Evolutionary conservation across 2,797 vertebrate genomes (phyloP), one percentile per base, ranked within the genome.

Genomic region (Alectoris magna): DNA sequence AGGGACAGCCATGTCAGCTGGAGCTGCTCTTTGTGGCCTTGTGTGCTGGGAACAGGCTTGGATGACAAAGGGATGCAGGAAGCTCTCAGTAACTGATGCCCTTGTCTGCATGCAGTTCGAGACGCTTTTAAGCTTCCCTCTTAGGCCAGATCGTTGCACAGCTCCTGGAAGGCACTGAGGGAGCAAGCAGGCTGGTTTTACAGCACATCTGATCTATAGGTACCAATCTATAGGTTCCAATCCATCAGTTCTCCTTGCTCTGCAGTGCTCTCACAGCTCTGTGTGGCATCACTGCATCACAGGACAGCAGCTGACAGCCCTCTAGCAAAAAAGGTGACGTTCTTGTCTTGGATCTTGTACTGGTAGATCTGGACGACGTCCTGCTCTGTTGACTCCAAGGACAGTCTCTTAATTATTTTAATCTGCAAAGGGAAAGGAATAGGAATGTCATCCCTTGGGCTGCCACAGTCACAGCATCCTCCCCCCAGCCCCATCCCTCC

Each of bases 321-420:
- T 21, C 92, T 97, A 4, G 99, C 98, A 0, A 99, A 99, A 76
- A 99, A 99, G 14, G 98, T 98, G 44, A 98, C 98, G 0, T 97
- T 98, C 97, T 98, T 99, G 87, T 99, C 99, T 10, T 99, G 98
- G 94, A 99, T 98, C 87, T 99, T 99, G 91, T 98, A 99, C 96
- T 99, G 99, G 95, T 99, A 99, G 67, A 97, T 91, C 87, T 98
- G 98, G 67, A 79, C 94, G 22, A 84, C 94, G 6, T 97, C 96
- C 48, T 29, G 64, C 76, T 68, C 94, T 15, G 85, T 7, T 81
- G 94, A 36, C 96, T 96, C 38, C 17, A 72, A 34, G 3, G 87
- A 88, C 36, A 88, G 90, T 67, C 97, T 97, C 98, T 97, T 98
- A 72, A 98, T 98, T 84, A 99, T 98, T 58, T 97, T 98, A 81